A percentile compares a stretch with the other conserved stretches of the same genome.
Evolutionary conservation across 2,888 invertebrate genomes (phyloP).

Genomic region (Nysson spinosus): DNA sequence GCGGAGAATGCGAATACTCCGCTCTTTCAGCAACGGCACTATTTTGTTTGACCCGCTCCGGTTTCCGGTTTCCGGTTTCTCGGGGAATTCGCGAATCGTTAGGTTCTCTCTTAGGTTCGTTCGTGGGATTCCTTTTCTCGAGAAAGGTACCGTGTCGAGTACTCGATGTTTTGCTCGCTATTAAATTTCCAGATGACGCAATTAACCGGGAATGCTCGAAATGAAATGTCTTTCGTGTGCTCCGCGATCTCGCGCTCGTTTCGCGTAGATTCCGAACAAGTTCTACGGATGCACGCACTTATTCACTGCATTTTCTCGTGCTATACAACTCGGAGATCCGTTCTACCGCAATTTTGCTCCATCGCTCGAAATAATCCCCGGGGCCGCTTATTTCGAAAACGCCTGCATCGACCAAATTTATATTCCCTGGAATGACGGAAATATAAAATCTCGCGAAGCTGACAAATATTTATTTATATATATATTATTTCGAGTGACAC

Average conservation of each 20-base stretch:
- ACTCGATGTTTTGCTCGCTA: too few relatives aligned
- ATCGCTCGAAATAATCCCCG: too few relatives aligned
- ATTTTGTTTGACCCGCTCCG: slow-evolving; percentile 33
- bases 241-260: neutral
- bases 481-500: too few relatives aligned
- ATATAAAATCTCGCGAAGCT: too few relatives aligned
- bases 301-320: too few relatives aligned
- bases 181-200: neutral
- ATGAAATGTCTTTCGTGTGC: too few relatives aligned
- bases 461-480: too few relatives aligned
- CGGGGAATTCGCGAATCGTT: neutral
- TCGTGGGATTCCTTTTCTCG: neutral
- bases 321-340: too few relatives aligned
- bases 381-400: too few relatives aligned
- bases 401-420: too few relatives aligned
- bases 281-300: neutral
- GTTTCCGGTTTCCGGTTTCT: neutral
- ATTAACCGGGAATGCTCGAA: neutral
- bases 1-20: slow-evolving; percentile 34
- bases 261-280: neutral
- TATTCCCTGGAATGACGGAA: too few relatives aligned
- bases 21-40: slow-evolving; percentile 26
- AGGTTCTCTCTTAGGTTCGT: neutral
- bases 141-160: neutral
- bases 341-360: too few relatives aligned